Percentiles rank a stretch among this genome's conserved stretches.
phyloP scores from a whole-genome alignment of 1,140 invertebrate species.

The Caenorhabditis inopinata region DNA sequence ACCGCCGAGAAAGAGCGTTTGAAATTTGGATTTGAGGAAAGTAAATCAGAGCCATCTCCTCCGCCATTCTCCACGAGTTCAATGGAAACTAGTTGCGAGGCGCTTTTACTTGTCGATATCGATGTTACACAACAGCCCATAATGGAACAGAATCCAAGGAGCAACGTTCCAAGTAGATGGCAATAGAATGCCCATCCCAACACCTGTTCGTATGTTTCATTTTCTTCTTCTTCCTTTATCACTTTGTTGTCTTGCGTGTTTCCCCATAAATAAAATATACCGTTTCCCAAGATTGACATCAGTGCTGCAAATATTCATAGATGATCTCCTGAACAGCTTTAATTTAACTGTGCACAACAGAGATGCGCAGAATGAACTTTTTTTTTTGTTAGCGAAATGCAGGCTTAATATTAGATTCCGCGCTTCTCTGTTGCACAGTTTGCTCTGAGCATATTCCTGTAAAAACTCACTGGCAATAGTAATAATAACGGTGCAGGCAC shows the following conservation, averaged over 20 bases:
- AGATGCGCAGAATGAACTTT: too few relatives aligned
- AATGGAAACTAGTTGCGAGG: neutral
- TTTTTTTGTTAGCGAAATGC: too few relatives aligned
- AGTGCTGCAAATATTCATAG: conserved; percentile 48
- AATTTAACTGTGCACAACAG: too few relatives aligned
- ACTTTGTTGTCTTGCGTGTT: conserved; percentile 65
- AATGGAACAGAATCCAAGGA: conserved; percentile 55
- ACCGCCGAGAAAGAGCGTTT: conserved; percentile 58
- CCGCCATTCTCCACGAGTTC: conserved; percentile 10
- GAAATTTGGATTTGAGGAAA: conserved; percentile 42
- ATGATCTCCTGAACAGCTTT: too few relatives aligned
- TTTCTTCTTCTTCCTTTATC: conserved; percentile 65
- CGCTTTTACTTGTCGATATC: conserved; percentile 40
- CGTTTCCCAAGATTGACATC: conserved; percentile 50
- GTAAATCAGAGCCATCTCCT: neutral
- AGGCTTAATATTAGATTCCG: too few relatives aligned
- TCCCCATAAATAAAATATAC: conserved; percentile 60
- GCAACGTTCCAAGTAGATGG: conserved; percentile 53
- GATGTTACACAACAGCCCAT: conserved; percentile 61
- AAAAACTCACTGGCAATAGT: conserved; percentile 49
- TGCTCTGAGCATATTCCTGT: too few relatives aligned
- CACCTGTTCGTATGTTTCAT: conserved; percentile 64
- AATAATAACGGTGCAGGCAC: conserved; percentile 58
- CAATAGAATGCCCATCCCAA: conserved; percentile 66
- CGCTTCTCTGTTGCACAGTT: too few relatives aligned